Base-by-base conservation (phyloP, 2,888 invertebrate genomes). In the Agrotis segetum region DNA sequence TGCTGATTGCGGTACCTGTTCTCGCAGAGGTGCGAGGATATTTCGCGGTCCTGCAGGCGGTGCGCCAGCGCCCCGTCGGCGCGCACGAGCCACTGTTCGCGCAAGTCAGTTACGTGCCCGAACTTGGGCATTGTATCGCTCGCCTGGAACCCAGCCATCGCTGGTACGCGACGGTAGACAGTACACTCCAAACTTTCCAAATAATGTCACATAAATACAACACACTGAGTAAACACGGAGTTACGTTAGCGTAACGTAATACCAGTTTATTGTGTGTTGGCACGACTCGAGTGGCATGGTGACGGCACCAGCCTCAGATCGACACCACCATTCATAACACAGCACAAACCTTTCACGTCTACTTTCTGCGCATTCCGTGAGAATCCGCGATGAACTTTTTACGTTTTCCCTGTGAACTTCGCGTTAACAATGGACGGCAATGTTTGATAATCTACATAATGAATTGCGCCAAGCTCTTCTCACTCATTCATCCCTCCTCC, bases 1-100 rank as follows among this genome's bases (percentile, higher is more conserved):
- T 95, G 96, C 81, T 96, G 96, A 84, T 96, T 96, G 14, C 96
- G 92, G 80, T 88, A 94, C 78, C 96, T 89, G 85, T 96, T 96
- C 83, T 96, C 96, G 75, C 94, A 95, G 49, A 96, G 91, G 74
- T 96, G 96, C 6, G 95, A 93, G 0, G 95, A 95, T 69, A 96
- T 96, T 85, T 96, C 96, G 3, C 96, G 93, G 85, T 96, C 96
- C 81, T 96, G 96, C 56, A 96, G 88, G 4, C 94, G 92, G 81
- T 96, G 95, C 9, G 96, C 96, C 56, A 96, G 90, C 44, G 96
- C 96, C 0, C 96, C 96, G 80, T 96, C 96, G 2, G 96, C 84
- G 1, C 96, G 92, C 82, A 96, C 96, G 71, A 96, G 86, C 96
- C 96, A 96, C 88, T 96, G 96, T 87, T 96, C 95, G 47, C 96